Percentiles rank a stretch among this genome's conserved stretches.
These are phyloP conservation scores for Oxyura jamaicensis DNA, from an alignment of 2,113 vertebrate species.

Conservation along the genomic window DNA sequence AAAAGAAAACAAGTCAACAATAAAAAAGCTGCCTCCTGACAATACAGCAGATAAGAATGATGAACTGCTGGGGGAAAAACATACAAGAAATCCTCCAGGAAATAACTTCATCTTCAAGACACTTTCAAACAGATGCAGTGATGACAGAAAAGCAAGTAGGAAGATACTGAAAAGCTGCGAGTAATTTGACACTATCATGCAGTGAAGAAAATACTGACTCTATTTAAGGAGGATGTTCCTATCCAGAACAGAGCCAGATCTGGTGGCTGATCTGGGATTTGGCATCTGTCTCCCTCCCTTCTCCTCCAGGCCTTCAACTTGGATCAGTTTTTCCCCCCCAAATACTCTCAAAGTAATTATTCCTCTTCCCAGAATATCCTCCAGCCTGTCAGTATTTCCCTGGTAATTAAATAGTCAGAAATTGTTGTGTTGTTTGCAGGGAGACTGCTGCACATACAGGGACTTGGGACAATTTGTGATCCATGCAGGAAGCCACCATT, in stretches of 20 bases:
- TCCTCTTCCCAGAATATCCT: not conserved
- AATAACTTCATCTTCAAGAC: not conserved
- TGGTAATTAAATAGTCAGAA: not conserved
- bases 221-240: not conserved
- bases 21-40: not conserved
- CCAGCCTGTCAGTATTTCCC: not conserved
- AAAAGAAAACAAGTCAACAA: not conserved
- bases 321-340: not conserved
- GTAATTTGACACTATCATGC: not conserved
- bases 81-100: not conserved
- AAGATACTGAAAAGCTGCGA: not conserved
- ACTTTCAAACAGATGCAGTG: not conserved
- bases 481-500: not conserved
- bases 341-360: not conserved
- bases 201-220: not conserved
- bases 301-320: not conserved
- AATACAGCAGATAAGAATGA: not conserved
- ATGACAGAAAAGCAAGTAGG: not conserved
- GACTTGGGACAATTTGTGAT: not conserved
- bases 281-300: not conserved
- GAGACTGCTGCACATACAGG: not conserved
- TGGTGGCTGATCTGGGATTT: not conserved
- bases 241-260: not conserved
- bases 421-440: not conserved
- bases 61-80: not conserved